A percentile compares a stretch with the other conserved stretches of the same genome.
Conservation (phyloP, 92 coral and sea anemone species). For the Epizoanthus illoricatus region DNA sequence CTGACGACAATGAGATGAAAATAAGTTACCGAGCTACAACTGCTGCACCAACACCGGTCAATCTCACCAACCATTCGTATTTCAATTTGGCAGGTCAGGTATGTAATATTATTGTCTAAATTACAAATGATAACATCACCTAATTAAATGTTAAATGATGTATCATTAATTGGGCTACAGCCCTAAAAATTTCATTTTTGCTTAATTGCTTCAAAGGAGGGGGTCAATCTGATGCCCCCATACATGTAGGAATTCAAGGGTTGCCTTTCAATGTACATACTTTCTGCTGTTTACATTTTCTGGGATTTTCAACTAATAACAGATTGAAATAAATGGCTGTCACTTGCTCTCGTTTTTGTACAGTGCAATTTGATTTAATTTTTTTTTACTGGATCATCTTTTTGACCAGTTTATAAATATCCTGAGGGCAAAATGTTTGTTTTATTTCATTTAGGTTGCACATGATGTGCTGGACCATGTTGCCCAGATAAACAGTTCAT, state of each 20-base stretch:
- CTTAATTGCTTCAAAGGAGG: not conserved
- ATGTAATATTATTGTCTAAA: not conserved
- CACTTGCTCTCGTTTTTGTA: too few relatives aligned
- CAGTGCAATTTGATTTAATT: too few relatives aligned
- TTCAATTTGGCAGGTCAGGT: constrained; percentile 99
- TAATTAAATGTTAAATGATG: not conserved
- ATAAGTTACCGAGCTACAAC: constrained; percentile 73
- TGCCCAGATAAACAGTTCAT: constrained; percentile 70
- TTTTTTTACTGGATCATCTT: not conserved
- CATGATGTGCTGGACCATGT: constrained; percentile 77
- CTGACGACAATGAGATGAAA: constrained; percentile 72
- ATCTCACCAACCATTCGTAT: constrained; percentile 88
- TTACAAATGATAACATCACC: not conserved
- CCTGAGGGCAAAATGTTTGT: too few relatives aligned
- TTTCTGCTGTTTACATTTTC: too few relatives aligned
- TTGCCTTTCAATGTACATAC: too few relatives aligned
- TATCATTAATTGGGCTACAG: not conserved
- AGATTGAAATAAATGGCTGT: too few relatives aligned
- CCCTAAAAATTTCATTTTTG: not conserved
- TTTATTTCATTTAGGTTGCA: constrained; percentile 57
- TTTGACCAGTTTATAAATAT: too few relatives aligned
- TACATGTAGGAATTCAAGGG: too few relatives aligned
- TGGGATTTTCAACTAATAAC: too few relatives aligned
- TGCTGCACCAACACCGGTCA: constrained; percentile 71
- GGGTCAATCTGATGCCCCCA: too few relatives aligned